Percentiles rank a stretch among this genome's conserved stretches.
phyloP scores from a whole-genome alignment of 1,140 invertebrate genomes.

The Acromyrmex heyeri region DNA sequence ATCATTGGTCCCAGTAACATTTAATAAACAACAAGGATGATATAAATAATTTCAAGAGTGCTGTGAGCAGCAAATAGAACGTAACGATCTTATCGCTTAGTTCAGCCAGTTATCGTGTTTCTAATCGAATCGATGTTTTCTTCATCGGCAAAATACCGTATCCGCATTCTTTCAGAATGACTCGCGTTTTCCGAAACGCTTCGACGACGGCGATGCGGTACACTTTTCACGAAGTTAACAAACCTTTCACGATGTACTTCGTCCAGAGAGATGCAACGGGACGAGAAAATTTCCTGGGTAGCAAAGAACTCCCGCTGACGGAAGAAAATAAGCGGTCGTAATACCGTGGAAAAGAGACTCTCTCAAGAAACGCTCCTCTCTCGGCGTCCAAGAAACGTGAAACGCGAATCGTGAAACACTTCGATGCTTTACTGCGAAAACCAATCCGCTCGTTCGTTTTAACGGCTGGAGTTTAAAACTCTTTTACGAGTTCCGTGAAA shows the following conservation, averaged over 20 bases:
- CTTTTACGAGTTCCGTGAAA: slow-evolving; percentile 74
- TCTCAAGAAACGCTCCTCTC: slow-evolving; percentile 49
- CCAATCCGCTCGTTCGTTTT: slow-evolving; percentile 71
- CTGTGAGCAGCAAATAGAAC: no score
- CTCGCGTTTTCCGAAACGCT: slow-evolving; percentile 11
- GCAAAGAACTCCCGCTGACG: slow-evolving; percentile 40
- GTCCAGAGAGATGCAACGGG: slow-evolving; percentile 26
- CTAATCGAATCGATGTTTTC: neutral
- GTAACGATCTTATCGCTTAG: no score
- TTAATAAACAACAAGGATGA: no score
- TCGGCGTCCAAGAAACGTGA: slow-evolving; percentile 45
- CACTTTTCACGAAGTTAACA: slow-evolving; percentile 56
- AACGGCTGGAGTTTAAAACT: slow-evolving; percentile 66
- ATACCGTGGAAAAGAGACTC: slow-evolving; percentile 63
- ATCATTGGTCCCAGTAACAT: no score
- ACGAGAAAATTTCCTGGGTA: slow-evolving; percentile 62
- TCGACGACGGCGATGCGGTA: neutral
- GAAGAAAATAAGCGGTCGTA: slow-evolving; percentile 73
- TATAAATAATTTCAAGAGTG: no score
- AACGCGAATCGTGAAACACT: slow-evolving; percentile 66
- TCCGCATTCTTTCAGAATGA: slow-evolving; percentile 7
- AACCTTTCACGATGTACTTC: slow-evolving; percentile 50
- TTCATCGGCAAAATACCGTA: slow-evolving; percentile 24
- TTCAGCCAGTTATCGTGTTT: neutral
- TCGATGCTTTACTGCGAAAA: slow-evolving; percentile 72